Evolutionary conservation across 2,888 invertebrate genomes (phyloP), one percentile per base, ranked within the genome.

Genomic region (Plusia festucae): DNA sequence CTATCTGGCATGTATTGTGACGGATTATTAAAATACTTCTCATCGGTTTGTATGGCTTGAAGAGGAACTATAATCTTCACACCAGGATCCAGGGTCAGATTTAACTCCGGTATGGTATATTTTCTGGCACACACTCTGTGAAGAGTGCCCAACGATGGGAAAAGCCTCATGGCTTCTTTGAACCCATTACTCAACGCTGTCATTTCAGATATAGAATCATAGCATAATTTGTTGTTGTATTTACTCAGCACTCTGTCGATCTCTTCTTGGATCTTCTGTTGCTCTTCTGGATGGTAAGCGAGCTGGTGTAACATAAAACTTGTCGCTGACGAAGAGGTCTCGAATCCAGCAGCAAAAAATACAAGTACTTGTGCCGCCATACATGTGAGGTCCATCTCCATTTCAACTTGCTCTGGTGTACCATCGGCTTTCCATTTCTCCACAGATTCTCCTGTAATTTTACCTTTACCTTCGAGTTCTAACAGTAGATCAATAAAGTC

Each of bases 261-360:
- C 74, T 95, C 91, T 1, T 84, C 76, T 61, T 91, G 91, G 46
- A 92, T 78, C 56, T 85, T 88, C 18, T 70, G 68, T 65, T 95
- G 95, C 30, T 89, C 79, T 8, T 93, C 89, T 0, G 90, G 91
- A 63, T 95, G 78, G 44, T 82, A 88, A 0, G 95, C 94, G 0
- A 95, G 83, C 65, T 91, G 85, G 62, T 93, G 91, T 18, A 93
- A 78, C 13, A 87, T 83, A 59, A 82, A 91, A 63, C 92, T 92
- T 1, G 93, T 89, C 2, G 92, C 88, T 0, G 91, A 91, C 0
- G 95, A 93, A 0, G 94, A 93, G 0, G 95, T 94, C 73, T 95
- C 94, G 44, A 93, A 95, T 2, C 95, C 95, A 15, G 94, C 95
- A 7, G 84, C 88, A 30, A 93, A 93, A 74, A 93, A 93, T 15